phyloP scores from a whole-genome alignment of 1,140 invertebrate species.

The Neoseiulus cucumeris region DNA sequence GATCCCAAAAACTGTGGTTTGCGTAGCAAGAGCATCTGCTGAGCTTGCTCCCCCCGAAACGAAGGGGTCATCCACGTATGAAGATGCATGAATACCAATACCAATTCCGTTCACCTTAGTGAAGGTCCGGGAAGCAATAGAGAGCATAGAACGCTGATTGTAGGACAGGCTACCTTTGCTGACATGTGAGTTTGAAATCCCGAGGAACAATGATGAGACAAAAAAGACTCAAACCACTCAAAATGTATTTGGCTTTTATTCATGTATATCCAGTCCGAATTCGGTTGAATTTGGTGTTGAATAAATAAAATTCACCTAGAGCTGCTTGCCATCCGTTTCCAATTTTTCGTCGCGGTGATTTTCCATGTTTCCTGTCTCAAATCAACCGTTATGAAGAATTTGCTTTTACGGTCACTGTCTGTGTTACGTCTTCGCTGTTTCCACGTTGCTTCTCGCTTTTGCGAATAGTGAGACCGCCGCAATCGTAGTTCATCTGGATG shows the following conservation, averaged over 20 bases:
- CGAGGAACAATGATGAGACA: no score
- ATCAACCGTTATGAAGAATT: not conserved
- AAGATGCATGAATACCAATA: no score
- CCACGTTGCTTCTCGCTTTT: not conserved
- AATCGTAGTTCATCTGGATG: not conserved
- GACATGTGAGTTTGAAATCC: no score
- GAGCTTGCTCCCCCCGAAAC: no score
- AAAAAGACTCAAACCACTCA: not conserved
- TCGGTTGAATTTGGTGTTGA: not conserved
- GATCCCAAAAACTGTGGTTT: no score
- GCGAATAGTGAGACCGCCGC: not conserved
- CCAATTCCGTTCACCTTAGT: no score
- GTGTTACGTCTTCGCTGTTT: not conserved
- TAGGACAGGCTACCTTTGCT: no score
- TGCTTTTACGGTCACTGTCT: not conserved
- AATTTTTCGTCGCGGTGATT: not conserved
- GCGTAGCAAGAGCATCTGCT: no score
- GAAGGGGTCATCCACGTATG: no score
- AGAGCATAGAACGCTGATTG: no score
- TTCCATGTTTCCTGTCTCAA: not conserved
- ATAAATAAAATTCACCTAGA: slow-evolving; percentile 10
- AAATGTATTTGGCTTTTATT: slow-evolving; percentile 11
- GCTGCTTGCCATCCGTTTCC: not conserved
- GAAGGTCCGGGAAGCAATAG: no score
- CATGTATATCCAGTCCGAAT: not conserved